Evolutionary conservation across 1,140 invertebrate species (phyloP), one percentile per base, ranked within the genome.

Genomic region (Drosophila guanche): DNA sequence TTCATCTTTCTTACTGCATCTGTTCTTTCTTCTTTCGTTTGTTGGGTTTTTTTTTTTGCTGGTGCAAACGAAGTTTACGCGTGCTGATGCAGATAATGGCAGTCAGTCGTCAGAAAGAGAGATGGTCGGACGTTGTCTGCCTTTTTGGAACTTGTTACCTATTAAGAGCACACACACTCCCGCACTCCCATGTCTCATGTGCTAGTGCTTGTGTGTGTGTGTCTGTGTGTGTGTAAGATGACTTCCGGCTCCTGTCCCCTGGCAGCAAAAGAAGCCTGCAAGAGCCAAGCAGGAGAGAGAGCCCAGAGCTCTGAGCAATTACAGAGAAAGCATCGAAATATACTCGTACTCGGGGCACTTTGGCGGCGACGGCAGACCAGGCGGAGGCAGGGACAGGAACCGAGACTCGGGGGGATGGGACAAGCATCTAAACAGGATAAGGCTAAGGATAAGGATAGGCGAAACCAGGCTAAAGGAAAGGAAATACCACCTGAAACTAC

Each of bases 11-110:
- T 50, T 43, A 41, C 22, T 43, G 14, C 37, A 55, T 33, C n/a
- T 40, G 29, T 10, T 55, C 33, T 42, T 60, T 46, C 37, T 42
- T 23, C 42, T 52, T 58, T 45, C 40, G 27, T 67, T 25, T 57
- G 29, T 22, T 27, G 45, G 25, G 1, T 45, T 27, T 56, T 45
- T 42, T 27, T 27, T 53, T 51, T 66, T 73, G 67, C 72, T 53
- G 57, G 73, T 88, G 73, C 65, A 81, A 81, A 86, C 83, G 81
- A 85, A 85, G 81, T 85, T 85, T 86, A 81, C 83, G 81, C 81
- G 81, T 85, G 77, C 81, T 86, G 81, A 85, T 80, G 80, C 73
- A 85, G 65, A 72, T 85, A 85, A 85, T 85, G 76, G 74, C 76
- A 80, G 81, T 77, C 72, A 73, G 81, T 68, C 67, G 77, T 55